These are phyloP conservation scores for Xanthia togata DNA, from an alignment of 2,888 invertebrate genomes.

Conservation along the genomic window DNA sequence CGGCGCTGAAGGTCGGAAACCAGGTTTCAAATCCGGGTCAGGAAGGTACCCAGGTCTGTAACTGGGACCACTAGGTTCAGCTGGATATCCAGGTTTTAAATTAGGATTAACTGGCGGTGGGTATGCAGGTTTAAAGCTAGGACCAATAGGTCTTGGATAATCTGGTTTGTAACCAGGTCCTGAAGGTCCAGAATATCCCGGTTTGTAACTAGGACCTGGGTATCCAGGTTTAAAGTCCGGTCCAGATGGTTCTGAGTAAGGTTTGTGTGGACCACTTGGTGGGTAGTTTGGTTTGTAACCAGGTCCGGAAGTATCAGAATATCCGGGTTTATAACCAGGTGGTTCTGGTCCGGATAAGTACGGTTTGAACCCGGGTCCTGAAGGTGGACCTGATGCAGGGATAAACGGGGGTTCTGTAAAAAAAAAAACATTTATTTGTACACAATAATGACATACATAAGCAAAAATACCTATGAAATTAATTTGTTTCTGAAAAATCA, in stretches of 20 bases:
- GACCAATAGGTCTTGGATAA: slow-evolving; percentile 53
- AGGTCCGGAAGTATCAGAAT: slow-evolving; percentile 67
- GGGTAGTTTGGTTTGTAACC: slow-evolving; percentile 69
- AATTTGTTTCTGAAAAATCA: no score
- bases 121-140: slow-evolving; percentile 56
- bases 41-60: slow-evolving; percentile 52
- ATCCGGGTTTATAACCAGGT: slow-evolving; percentile 68
- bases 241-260: slow-evolving; percentile 60
- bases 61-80: slow-evolving; percentile 45
- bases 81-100: slow-evolving; percentile 49
- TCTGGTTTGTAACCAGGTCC: slow-evolving; percentile 50
- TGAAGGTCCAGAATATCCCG: slow-evolving; percentile 39
- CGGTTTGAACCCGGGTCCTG: slow-evolving; percentile 68
- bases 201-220: slow-evolving; percentile 35
- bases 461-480: no score
- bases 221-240: slow-evolving; percentile 54
- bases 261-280: slow-evolving; percentile 71
- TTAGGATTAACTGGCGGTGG: slow-evolving; percentile 37
- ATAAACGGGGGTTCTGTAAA: slow-evolving; percentile 73
- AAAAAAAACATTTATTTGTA: no score
- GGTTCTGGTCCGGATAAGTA: slow-evolving; percentile 59
- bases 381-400: slow-evolving; percentile 73
- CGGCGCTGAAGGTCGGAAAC: slow-evolving; percentile 42
- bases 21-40: slow-evolving; percentile 49
- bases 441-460: no score